Base-by-base conservation (phyloP, 1,140 invertebrate species). In the Monomorium pharaonis region DNA sequence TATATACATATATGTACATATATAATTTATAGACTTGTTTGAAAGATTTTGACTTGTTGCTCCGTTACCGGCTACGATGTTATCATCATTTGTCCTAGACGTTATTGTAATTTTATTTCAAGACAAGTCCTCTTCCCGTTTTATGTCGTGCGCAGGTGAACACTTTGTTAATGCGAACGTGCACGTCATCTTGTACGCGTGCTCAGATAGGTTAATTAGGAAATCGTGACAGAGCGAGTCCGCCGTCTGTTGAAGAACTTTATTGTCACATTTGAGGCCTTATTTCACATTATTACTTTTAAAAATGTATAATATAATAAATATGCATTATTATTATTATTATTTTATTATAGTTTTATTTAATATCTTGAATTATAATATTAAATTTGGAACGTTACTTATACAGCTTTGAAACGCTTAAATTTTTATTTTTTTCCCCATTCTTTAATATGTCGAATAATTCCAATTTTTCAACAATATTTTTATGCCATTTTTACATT, bases 111-210 rank as follows among this genome's bases (percentile, higher is more conserved):
- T 80, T 70, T 80, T 70, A 70, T 42, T 54, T 30, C 63, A 16
- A 33, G n/a, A 54, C 77, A 70, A 54, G 63, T 69, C 37, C n/a
- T 80, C 77, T 65, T 62, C 24, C 33, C 44, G 54, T 85, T 76
- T 63, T 51, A 30, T 85, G 47, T 27, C 33, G 72, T 37, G 74
- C 56, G 56, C 74, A 84, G 51, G 84, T 84, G 72, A 85, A 85
- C 65, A 69, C 74, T 85, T 85, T 65, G 84, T 78, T 85, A 77
- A 51, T 80, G 62, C 63, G 49, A 67, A 69, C 62, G 76, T 80
- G 42, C 60, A 21, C 77, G 63, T 80, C 60, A 80, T 80, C 83
- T 85, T 85, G 67, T 60, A 37, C 37, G 70, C 69, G 80, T 62
- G 80, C 80, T 60, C 65, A 63, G 47, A 27, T 67, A 60, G 21